Percentiles rank a stretch among this genome's conserved stretches.
Evolutionary conservation across 1,140 invertebrate genomes (phyloP).

Genomic region (Neomicropteryx cornuta): DNA sequence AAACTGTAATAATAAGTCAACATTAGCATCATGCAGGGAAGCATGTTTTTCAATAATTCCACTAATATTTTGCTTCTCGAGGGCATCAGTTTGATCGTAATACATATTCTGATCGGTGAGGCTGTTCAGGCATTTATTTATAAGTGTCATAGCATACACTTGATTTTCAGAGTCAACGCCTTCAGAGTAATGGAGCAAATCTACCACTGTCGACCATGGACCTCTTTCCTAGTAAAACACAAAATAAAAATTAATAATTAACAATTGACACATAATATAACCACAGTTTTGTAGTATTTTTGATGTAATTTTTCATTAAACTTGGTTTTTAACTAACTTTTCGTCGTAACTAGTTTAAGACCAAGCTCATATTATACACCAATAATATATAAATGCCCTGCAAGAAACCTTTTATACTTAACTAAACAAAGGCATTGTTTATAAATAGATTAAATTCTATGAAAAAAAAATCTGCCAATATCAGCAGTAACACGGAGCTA

Average conservation of each 20-base stretch:
- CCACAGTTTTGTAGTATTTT: slow-evolving; percentile 6
- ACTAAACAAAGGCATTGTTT: too few species aligned
- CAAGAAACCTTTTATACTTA: too few species aligned
- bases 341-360: too few species aligned
- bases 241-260: slow-evolving; percentile 4
- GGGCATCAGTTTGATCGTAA: slow-evolving; percentile 92
- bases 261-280: slow-evolving; percentile 1
- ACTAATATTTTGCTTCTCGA: slow-evolving; percentile 96
- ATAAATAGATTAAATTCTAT: too few species aligned
- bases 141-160: slow-evolving; percentile 91
- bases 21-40: slow-evolving; percentile 85
- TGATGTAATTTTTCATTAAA: too few species aligned
- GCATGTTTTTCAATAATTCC: slow-evolving; percentile 84
- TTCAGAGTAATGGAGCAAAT: slow-evolving; percentile 88
- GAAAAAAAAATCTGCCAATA: too few species aligned
- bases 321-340: too few species aligned
- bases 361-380: too few species aligned
- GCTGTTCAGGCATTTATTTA: slow-evolving; percentile 94
- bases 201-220: slow-evolving; percentile 79
- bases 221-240: slow-evolving; percentile 34
- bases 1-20: slow-evolving; percentile 87
- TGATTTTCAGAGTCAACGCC: slow-evolving; percentile 91
- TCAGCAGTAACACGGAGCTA: too few species aligned
- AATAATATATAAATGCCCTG: too few species aligned
- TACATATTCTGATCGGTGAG: slow-evolving; percentile 95